Base-by-base conservation (phyloP, 2,888 invertebrate species). In the Mythimna lalbum region DNA sequence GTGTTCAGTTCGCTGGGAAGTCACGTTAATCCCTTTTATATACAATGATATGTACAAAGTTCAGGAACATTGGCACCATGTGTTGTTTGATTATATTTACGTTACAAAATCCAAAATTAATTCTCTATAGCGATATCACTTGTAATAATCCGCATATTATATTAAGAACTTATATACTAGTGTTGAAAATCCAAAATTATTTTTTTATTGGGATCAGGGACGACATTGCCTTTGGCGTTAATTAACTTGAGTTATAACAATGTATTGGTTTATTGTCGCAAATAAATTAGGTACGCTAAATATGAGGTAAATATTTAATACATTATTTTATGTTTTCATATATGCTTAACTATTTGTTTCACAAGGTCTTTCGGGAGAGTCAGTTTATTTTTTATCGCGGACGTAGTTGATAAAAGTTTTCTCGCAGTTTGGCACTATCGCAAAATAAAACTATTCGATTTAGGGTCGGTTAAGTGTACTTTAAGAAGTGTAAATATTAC, bases 401-500 rank as follows among this genome's bases (percentile, higher is more conserved):
- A 87, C 71, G 82, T 91, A 91, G 90, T 82, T 87, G 84, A 86
- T 92, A 90, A 89, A 90, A 85, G 87, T 89, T 90, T 90, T 92
- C 86, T 90, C 88, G 90, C 92, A 90, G 91, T 90, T 91, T 90
- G 89, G 88, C 88, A 90, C 91, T 93, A 90, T 92, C 90, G 92
- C 92, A 90, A 90, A 91, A 86, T 78, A 81, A 82, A 88, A 90
- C 89, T 94, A 92, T 92, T 92, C 87, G 88, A 87, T 85, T 93
- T 92, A 93, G 92, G 76, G 81, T 92, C 79, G 87, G 86, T 88
- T 93, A 93, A 92, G 92, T 88, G 91, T 95, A 94, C 83, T 91
- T 87, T 89, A 95, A 93, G 90, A 89, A 88, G 94, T 95, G 95
- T 95, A 95, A 93, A 95, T 95, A 93, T 89, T 90, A 93, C 94